phyloP scores from a whole-genome alignment of 2,888 invertebrate genomes.

The Lepetodrilus schrolli region DNA sequence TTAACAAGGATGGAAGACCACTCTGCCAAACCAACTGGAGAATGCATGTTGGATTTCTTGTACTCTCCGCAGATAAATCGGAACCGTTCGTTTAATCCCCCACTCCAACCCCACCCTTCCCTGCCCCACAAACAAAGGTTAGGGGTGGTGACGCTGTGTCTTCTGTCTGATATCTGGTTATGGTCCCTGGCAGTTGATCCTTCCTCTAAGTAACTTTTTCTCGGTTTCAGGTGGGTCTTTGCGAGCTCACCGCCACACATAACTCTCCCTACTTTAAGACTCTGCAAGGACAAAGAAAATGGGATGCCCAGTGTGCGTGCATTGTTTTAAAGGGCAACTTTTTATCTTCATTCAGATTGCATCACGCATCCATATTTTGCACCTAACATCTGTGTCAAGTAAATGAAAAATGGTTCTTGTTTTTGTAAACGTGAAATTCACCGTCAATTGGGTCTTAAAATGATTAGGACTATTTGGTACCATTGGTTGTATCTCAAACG shows the following conservation, averaged over 20 bases:
- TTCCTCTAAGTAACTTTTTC: slow-evolving; percentile 25
- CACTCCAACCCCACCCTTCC: neutral
- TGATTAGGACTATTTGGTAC: too few species aligned
- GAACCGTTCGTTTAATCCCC: too few species aligned
- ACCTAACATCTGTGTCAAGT: slow-evolving; percentile 21
- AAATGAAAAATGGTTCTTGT: too few species aligned
- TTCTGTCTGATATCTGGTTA: slow-evolving; percentile 23
- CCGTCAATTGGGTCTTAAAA: too few species aligned
- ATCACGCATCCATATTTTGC: slow-evolving; percentile 21
- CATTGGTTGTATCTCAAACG: too few species aligned
- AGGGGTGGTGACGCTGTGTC: slow-evolving; percentile 15
- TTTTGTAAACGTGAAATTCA: too few species aligned
- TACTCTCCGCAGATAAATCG: too few species aligned
- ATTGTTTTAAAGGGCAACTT: neutral
- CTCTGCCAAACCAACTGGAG: too few species aligned
- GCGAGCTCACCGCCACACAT: slow-evolving; percentile 23
- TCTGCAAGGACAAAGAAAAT: slow-evolving; percentile 23
- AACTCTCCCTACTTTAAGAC: slow-evolving; percentile 13
- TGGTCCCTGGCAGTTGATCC: neutral
- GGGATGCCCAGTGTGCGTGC: slow-evolving; percentile 28
- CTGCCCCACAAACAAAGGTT: neutral
- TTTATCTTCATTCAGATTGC: neutral
- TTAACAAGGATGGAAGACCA: too few species aligned
- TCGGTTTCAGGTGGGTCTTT: slow-evolving; percentile 21
- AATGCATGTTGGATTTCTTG: too few species aligned